A percentile compares a stretch with the other conserved stretches of the same genome.
Conservation (phyloP, 2,888 invertebrate species). For the Boloria selene region DNA sequence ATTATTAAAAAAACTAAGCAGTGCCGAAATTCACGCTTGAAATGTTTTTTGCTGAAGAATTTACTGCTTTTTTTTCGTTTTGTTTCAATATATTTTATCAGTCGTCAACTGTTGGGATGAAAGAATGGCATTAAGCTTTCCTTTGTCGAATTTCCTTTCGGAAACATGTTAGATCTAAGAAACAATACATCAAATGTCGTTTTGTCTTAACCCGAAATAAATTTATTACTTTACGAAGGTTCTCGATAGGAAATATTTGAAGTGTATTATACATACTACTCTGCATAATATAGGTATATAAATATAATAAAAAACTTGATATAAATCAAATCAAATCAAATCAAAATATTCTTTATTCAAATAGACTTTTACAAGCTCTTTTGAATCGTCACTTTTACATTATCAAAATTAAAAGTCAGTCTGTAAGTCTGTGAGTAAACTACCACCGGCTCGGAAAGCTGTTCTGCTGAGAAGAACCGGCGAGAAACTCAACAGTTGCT, state of each 20-base stretch:
- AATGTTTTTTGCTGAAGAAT: constrained; percentile 19
- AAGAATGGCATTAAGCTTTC: constrained; percentile 43
- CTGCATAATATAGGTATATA: too few species aligned
- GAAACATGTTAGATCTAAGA: constrained; percentile 37
- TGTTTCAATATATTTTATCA: constrained; percentile 37
- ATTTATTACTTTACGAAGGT: constrained; percentile 21
- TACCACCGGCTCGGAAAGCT: too few species aligned
- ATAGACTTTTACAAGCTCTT: too few species aligned
- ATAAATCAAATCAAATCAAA: too few species aligned
- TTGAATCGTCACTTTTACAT: too few species aligned
- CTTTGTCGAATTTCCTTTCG: constrained; percentile 39
- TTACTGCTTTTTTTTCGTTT: constrained; percentile 26
- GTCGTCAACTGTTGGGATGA: constrained; percentile 37
- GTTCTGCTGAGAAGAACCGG: too few species aligned
- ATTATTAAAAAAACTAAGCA: constrained; percentile 19
- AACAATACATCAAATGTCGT: constrained; percentile 39
- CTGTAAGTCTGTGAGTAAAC: too few species aligned
- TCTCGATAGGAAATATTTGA: not conserved
- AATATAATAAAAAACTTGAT: too few species aligned
- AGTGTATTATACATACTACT: too few species aligned
- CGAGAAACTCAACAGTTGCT: too few species aligned
- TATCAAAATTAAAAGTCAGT: too few species aligned
- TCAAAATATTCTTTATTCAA: too few species aligned
- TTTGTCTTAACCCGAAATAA: constrained; percentile 30
- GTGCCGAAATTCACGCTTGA: not conserved